Evolutionary conservation across 2,113 vertebrate genomes (phyloP), one percentile per base, ranked within the genome.

Genomic region (Myotis brandtii): DNA sequence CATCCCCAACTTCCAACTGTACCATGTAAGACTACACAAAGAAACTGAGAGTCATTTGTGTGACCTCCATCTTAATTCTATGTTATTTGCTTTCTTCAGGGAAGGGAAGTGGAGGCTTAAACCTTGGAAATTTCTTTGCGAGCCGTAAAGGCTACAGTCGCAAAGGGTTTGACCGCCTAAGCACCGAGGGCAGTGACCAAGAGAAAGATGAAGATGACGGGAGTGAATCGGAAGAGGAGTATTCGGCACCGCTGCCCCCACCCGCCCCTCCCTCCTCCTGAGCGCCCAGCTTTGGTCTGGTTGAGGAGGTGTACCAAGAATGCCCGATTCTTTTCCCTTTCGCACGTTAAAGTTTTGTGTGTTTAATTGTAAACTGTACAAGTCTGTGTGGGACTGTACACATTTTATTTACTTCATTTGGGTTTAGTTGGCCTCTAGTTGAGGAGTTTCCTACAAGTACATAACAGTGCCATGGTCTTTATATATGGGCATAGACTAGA

Each of bases 121-220:
- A 99, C 95, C 98, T 99, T 54, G 99, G 99, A 18, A 99, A 99
- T 97, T 99, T 99, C 98, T 99, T 99, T 76, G 99, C 99, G 0
- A 99, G 99, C 77, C 99, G 98, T 67, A 99, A 99, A 96, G 99
- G 99, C 94, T 99, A 99, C 98, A 99, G 99, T 85, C 98, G 99
- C 1, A 99, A 99, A 97, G 99, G 99, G 34, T 99, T 99, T 75
- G 99, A 99, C 98, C 99, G 99, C 76, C 98, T 99, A 70, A 99
- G 99, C 95, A 99, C 99, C 0, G 99, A 99, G 96, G 99, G 99
- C 76, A 99, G 99, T 6, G 99, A 99, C 98, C 99, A 99, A 94
- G 99, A 99, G 97, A 99, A 99, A 95, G 99, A 99, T 1, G 99
- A 99, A 0, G 99, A 99, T 34, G 99, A 99, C 1, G 99, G 98